phyloP scores from a whole-genome alignment of 2,797 vertebrate species.

The Urocyon cinereoargenteus region DNA sequence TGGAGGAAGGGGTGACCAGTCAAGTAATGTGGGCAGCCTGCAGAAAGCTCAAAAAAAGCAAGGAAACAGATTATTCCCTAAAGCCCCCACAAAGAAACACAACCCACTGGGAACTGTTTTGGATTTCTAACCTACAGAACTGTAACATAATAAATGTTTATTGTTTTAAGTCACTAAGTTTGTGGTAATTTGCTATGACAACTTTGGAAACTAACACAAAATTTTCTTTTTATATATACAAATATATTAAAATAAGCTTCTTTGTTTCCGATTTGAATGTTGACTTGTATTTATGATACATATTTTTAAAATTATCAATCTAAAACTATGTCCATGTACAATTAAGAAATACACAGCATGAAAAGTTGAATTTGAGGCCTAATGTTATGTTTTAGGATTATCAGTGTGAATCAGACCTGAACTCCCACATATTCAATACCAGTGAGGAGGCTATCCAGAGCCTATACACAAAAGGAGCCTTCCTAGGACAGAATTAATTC shows the following conservation, averaged over 20 bases:
- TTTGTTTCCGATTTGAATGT: conserved; percentile 1
- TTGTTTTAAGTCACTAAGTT: neutral
- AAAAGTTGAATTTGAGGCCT: neutral
- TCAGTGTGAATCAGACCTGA: neutral
- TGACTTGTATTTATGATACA: neutral
- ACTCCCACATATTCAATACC: neutral
- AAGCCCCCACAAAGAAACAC: neutral
- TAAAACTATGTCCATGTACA: neutral
- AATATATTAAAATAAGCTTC: neutral
- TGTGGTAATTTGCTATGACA: neutral
- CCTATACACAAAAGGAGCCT: neutral
- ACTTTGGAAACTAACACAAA: neutral
- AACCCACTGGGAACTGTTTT: neutral
- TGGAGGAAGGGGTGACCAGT: neutral
- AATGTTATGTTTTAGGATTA: neutral
- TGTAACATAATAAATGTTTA: neutral
- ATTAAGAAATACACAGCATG: neutral
- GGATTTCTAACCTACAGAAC: neutral
- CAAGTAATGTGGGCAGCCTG: neutral
- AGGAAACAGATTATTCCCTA: neutral
- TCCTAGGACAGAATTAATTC: neutral
- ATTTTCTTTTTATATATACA: neutral
- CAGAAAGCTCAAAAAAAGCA: neutral
- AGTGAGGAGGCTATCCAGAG: neutral
- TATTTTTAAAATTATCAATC: neutral